phyloP scores from a whole-genome alignment of 2,888 invertebrate species.

The Blera fallax region DNA sequence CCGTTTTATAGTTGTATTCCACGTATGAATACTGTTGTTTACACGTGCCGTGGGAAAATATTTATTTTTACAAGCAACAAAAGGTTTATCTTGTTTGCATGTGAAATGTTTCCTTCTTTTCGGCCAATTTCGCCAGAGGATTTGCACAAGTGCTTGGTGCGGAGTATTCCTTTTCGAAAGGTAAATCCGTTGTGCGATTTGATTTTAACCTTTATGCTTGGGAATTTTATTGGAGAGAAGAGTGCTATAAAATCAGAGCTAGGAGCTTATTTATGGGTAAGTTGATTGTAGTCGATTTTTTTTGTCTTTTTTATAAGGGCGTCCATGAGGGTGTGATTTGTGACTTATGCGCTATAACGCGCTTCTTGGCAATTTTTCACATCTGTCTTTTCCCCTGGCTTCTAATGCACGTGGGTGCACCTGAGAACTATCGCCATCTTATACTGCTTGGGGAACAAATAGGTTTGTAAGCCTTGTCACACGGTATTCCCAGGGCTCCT shows the following conservation, averaged over 20 bases:
- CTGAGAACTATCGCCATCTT: too few species aligned
- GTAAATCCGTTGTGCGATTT: constrained; percentile 32
- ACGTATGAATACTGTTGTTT: constrained; percentile 43
- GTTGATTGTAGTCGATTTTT: not conserved
- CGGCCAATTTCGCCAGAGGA: constrained; percentile 40
- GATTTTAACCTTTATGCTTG: constrained; percentile 14
- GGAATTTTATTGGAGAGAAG: constrained; percentile 22
- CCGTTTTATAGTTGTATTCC: constrained; percentile 9
- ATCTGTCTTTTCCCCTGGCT: too few species aligned
- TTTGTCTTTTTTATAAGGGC: not conserved
- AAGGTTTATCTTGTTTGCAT: constrained; percentile 60
- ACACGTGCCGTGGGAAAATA: constrained; percentile 49
- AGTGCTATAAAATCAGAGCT: constrained; percentile 42
- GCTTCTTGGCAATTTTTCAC: not conserved
- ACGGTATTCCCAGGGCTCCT: too few species aligned
- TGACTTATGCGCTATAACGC: not conserved
- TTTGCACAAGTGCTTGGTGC: not conserved
- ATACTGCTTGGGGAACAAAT: too few species aligned
- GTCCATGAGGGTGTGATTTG: not conserved
- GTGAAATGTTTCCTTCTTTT: constrained; percentile 18
- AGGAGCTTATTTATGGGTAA: constrained; percentile 33
- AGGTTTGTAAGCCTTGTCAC: too few species aligned
- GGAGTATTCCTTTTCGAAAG: not conserved
- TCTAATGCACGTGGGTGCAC: too few species aligned
- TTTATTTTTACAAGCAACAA: constrained; percentile 47